Evolutionary conservation across 2,113 vertebrate genomes (phyloP).

Genomic region (Petaurus breviceps): DNA sequence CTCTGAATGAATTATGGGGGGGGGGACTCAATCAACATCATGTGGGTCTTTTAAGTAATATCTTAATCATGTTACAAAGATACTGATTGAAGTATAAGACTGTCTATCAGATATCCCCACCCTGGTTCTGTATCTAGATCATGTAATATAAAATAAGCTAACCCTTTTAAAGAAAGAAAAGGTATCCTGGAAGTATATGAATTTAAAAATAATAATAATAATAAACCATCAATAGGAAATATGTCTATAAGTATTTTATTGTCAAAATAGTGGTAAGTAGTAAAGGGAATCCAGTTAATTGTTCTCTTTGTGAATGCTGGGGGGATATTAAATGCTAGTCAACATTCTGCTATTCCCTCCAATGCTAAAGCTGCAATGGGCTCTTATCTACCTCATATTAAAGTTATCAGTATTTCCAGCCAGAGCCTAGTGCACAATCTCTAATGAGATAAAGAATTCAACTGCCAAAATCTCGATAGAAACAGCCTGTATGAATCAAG

Average conservation of each 20-base stretch:
- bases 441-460: constrained; percentile 81
- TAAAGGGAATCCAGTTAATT: constrained; percentile 21
- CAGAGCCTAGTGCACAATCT: constrained; percentile 54
- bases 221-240: background rate
- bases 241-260: constrained; percentile 15
- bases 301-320: constrained; percentile 42
- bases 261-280: constrained; percentile 28
- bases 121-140: background rate
- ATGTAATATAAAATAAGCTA: background rate
- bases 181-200: background rate
- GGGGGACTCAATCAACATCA: background rate
- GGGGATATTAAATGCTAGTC: background rate
- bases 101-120: background rate
- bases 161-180: background rate
- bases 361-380: constrained; percentile 1
- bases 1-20: background rate
- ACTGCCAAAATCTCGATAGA: constrained; percentile 80
- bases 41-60: background rate
- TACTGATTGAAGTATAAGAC: background rate
- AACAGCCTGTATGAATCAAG: constrained; percentile 70
- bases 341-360: constrained; percentile 38
- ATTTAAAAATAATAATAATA: constrained; percentile 22
- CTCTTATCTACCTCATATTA: constrained; percentile 39
- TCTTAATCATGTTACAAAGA: background rate
- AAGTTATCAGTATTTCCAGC: constrained; percentile 24